Conservation (phyloP, 2,797 vertebrate species). For the Florisuga fusca region DNA sequence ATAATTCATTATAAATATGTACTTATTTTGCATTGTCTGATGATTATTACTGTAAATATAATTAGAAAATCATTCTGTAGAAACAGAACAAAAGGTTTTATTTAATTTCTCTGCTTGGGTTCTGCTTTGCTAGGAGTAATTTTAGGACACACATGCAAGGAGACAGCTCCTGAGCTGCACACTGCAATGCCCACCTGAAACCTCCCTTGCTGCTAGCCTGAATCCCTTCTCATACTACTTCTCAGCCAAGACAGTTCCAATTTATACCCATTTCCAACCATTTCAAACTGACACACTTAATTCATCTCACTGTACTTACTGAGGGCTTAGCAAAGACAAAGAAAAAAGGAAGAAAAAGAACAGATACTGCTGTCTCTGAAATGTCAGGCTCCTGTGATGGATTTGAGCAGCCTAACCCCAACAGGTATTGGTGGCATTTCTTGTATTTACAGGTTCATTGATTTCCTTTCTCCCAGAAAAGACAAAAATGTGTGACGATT, state of each 20-base stretch:
- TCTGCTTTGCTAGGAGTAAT: not conserved
- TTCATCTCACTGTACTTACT: constrained; percentile 36
- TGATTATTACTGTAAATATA: not conserved
- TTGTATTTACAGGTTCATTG: not conserved
- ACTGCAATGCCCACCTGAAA: not conserved
- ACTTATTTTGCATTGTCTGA: not conserved
- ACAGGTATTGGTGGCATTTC: not conserved
- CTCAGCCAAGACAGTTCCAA: constrained; percentile 56
- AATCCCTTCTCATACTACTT: not conserved
- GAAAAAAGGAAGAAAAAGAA: not conserved
- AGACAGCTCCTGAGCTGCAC: rapidly evolving
- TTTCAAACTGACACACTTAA: constrained; percentile 65
- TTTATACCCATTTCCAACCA: constrained; percentile 48
- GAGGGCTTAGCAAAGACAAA: not conserved
- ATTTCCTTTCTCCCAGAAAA: not conserved
- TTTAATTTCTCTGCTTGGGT: not conserved
- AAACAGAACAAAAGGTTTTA: not conserved
- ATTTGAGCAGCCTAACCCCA: not conserved
- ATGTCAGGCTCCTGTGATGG: not conserved
- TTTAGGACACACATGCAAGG: not conserved
- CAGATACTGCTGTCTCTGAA: not conserved
- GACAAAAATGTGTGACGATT: not conserved
- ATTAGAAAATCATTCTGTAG: not conserved
- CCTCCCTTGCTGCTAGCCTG: constrained; percentile 17
- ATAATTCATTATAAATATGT: not conserved